Base-by-base conservation (phyloP, 2,888 invertebrate species). In the Nasonovia ribisnigri region DNA sequence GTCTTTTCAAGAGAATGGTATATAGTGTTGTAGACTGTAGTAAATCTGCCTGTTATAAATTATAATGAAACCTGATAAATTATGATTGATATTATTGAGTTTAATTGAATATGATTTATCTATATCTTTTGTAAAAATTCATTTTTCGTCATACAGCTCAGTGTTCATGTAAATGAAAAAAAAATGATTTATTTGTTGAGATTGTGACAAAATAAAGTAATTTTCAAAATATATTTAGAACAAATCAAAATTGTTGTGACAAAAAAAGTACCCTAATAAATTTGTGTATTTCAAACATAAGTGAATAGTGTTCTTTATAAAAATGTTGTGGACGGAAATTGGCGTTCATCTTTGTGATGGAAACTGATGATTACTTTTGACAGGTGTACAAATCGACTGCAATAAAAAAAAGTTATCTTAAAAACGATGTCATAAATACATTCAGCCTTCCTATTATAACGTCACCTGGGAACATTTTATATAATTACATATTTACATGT, bases 391-490 rank as follows among this genome's bases (percentile, higher is more conserved):
- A 91, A 91, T 91, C 42, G 51, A 84, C 84, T 29, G 29, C 51
- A 51, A 84, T 84, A 36, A 51, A 10, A 29, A 91, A 84, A 51
- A 91, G 51, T 84, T 29, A 42, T 84, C 91, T 29, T 84, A 42
- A 84, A 84, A 84, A 84, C 51, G n/a, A 84, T 16, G 46, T 51
- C 48, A 77, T 36, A 77, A 89, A 60, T 90, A 46, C n/a, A 60
- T 90, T 90, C 24, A n/a, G 46, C 20, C 10, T 60, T 60, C 46
- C 29, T 16, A 24, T 29, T 89, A 26, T n/a, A 51, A 24, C 11
- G 16, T 89, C 90, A 67, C 60, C 46, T n/a, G 60, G 46, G 67
- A 46, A 46, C 90, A n/a, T 90, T 89, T 90, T 67, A 60, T n/a
- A 46, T 90, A 67, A 90, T 67, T 16, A 10, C 46, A 3, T 10